Conservation (phyloP, 2,888 invertebrate genomes). For the Sesia bembeciformis region DNA sequence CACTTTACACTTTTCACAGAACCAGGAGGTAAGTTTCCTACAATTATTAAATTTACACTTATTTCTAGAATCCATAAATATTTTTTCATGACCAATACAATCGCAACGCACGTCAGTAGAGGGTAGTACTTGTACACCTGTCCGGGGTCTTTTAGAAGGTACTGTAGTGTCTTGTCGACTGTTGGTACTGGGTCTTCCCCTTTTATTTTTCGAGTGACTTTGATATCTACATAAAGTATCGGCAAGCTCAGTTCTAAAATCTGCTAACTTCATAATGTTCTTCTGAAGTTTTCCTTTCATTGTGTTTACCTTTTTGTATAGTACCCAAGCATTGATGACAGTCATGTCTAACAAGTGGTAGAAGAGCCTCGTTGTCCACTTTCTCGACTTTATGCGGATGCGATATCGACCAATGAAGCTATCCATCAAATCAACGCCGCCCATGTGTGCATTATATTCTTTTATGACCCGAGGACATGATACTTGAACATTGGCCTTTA, state of each 20-base stretch:
- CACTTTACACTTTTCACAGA: constrained; percentile 16
- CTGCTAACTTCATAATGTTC: constrained; percentile 14
- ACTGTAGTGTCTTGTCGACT: no score
- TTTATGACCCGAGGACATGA: no score
- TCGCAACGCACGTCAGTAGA: constrained; percentile 21
- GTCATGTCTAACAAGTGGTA: constrained; percentile 25
- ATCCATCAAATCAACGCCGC: no score
- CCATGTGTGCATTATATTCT: constrained; percentile 6
- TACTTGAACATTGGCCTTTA: no score
- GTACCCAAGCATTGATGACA: constrained; percentile 27
- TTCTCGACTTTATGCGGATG: constrained; percentile 21
- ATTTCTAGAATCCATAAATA: constrained; percentile 21
- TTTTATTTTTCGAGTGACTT: constrained; percentile 4
- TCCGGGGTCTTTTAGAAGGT: constrained; percentile 16
- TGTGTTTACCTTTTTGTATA: constrained; percentile 25
- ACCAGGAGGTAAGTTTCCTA: no score
- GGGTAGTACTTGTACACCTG: constrained; percentile 21
- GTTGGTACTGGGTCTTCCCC: constrained; percentile 7
- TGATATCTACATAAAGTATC: constrained; percentile 6
- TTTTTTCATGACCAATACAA: constrained; percentile 22
- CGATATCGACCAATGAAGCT: constrained; percentile 23
- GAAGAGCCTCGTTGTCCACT: constrained; percentile 22
- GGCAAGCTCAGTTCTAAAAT: constrained; percentile 12
- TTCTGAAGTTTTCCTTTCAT: constrained; percentile 19
- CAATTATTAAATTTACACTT: no score